Base-by-base conservation (phyloP, 2,113 vertebrate genomes). In the Pangasianodon gigas region DNA sequence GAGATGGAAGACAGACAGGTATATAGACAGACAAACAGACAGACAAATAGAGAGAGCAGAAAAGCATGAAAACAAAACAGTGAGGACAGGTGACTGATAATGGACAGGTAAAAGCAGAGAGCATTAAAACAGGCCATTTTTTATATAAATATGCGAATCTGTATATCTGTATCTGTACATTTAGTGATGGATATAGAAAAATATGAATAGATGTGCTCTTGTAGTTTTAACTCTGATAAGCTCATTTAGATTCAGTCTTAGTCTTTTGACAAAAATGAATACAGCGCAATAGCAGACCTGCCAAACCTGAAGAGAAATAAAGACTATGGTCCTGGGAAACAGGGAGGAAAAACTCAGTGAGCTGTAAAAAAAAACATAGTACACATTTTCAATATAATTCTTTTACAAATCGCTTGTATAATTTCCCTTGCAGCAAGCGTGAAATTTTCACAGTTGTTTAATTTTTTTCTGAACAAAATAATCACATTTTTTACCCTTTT, bases 11-110 rank as follows among this genome's bases (percentile, higher is more conserved):
- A 48, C 80, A 41, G 2, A 90, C 48, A 32, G 46, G 7, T n/a
- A n/a, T 51, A 87, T 54, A 89, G 94, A 94, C 83, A 94, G 92
- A 93, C 88, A 90, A 19, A 60, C 19, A 89, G 94, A 94, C 84
- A 94, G 90, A 93, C 87, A 90, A 37, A 52, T 62, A 88, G 58
- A 84, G 46, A 67, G 32, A 62, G 75, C 8, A 19, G 26, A 16
- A 2, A 52, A 85, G 62, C 48, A 85, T 24, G 2, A 86, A 91
- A 77, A 65, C 26, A 77, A 10, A 51, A 48, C 83, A 88, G 62
- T 80, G 71, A 75, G 60, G 58, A 86, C 29, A 3, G 24, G 24
- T 32, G 6, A 91, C 32, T 83, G 29, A 21, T 56, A 8, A 62
- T 56, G 2, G 37, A 62, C 51, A 0, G 18, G 52, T 60, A 16